These are phyloP conservation scores for Agrotis segetum DNA, from an alignment of 2,888 invertebrate species.

Conservation along the genomic window DNA sequence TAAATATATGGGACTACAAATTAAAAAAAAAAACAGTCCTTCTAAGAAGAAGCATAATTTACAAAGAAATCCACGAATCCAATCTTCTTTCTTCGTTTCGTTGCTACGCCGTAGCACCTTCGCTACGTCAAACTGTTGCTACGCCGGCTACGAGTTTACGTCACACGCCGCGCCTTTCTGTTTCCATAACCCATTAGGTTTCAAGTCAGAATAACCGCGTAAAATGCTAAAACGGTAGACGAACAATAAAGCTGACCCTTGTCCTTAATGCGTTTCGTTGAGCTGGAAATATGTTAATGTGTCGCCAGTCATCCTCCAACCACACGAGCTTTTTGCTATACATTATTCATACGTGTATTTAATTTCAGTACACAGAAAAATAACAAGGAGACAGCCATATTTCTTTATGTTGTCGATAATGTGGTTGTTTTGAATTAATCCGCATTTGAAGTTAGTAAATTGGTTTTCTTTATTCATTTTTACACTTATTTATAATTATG, in stretches of 20 bases:
- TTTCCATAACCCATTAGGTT: slow-evolving; percentile 20
- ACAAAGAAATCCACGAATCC: neutral
- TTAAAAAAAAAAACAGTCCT: neutral
- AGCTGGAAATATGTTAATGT: slow-evolving; percentile 57
- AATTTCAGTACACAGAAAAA: slow-evolving; percentile 38
- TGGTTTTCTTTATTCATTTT: neutral
- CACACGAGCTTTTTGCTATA: slow-evolving; percentile 39
- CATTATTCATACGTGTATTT: slow-evolving; percentile 56
- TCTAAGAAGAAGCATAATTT: too few species aligned
- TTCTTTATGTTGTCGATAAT: neutral
- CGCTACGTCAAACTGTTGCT: slow-evolving; percentile 28
- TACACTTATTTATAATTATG: too few species aligned
- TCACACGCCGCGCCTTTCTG: neutral
- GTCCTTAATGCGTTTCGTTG: slow-evolving; percentile 52
- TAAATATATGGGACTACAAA: neutral
- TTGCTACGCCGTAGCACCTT: neutral
- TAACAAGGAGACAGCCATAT: slow-evolving; percentile 6
- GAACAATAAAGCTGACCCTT: slow-evolving; percentile 54
- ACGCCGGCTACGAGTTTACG: slow-evolving; percentile 4
- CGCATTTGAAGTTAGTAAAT: neutral
- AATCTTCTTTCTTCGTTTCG: neutral
- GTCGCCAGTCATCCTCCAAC: slow-evolving; percentile 39
- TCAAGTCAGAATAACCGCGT: slow-evolving; percentile 25
- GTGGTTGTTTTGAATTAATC: neutral
- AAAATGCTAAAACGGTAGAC: slow-evolving; percentile 22